A percentile compares a stretch with the other conserved stretches of the same genome.
Conservation (phyloP, 2,797 vertebrate species). For the Bufotes viridis region DNA sequence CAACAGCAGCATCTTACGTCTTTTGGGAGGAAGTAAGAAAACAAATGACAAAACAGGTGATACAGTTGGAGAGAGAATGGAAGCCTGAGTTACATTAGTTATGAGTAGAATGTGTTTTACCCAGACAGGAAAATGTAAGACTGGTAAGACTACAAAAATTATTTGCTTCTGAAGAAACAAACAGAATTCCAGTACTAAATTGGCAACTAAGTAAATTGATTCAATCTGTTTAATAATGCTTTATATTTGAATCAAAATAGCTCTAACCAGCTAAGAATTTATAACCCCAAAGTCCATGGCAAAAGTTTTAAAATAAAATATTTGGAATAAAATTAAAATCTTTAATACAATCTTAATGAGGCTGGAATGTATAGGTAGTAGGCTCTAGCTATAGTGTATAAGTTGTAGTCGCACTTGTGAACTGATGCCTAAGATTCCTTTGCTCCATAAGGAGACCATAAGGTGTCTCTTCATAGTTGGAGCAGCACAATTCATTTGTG, state of each 20-base stretch:
- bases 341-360: not conserved
- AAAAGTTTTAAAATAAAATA: not conserved
- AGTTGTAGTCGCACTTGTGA: not conserved
- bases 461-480: not conserved
- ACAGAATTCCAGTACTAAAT: constrained; percentile 60
- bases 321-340: not conserved
- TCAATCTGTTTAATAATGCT: not conserved
- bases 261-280: not conserved
- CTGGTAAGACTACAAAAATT: not conserved
- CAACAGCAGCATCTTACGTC: constrained; percentile 69
- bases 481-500: too few species aligned
- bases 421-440: not conserved
- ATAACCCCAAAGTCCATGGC: not conserved
- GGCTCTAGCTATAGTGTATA: not conserved
- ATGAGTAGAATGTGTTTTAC: constrained; percentile 63
- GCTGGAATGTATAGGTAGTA: not conserved
- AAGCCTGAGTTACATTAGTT: constrained; percentile 55
- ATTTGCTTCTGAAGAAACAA: not conserved
- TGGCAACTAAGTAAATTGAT: constrained; percentile 68
- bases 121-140: constrained; percentile 34
- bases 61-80: constrained; percentile 61
- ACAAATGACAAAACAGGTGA: constrained; percentile 62
- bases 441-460: not conserved
- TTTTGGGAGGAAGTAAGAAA: constrained; percentile 61
- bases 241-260: not conserved